A percentile compares a stretch with the other conserved stretches of the same genome.
Conservation (phyloP, 2,888 invertebrate genomes). For the Autographa pulchrina region DNA sequence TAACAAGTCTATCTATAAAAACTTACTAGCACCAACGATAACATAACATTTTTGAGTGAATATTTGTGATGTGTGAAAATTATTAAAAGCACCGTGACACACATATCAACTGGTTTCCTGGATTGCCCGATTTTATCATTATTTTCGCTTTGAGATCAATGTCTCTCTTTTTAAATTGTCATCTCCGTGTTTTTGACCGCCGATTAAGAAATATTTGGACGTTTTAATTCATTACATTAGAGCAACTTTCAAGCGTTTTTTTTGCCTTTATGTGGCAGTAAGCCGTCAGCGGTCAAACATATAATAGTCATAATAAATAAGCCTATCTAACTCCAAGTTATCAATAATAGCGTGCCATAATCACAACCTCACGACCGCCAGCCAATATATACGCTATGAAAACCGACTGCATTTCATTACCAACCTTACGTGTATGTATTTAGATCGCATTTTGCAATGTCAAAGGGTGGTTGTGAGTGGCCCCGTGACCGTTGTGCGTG, state of each 20-base stretch:
- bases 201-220: neutral
- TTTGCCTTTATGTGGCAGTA: neutral
- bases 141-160: neutral
- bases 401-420: conserved; percentile 64
- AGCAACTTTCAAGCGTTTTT: neutral
- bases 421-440: conserved; percentile 61
- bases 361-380: conserved; percentile 61
- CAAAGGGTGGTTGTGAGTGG: conserved; percentile 75
- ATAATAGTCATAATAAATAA: conserved; percentile 38
- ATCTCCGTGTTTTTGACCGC: conserved; percentile 3
- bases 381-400: conserved; percentile 80
- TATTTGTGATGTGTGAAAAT: conserved; percentile 28
- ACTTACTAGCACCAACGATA: conserved; percentile 61
- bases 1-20: conserved; percentile 49
- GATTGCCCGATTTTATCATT: neutral
- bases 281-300: conserved; percentile 25
- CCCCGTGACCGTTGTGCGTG: conserved; percentile 84
- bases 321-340: conserved; percentile 38
- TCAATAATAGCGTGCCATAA: conserved; percentile 49
- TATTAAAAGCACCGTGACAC: conserved; percentile 46
- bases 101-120: conserved; percentile 9
- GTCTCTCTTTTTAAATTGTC: neutral
- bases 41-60: conserved; percentile 35
- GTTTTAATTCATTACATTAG: neutral
- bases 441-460: conserved; percentile 85